Evolutionary conservation across 2,888 invertebrate genomes (phyloP), one percentile per base, ranked within the genome.

Genomic region (Euclidia mi): DNA sequence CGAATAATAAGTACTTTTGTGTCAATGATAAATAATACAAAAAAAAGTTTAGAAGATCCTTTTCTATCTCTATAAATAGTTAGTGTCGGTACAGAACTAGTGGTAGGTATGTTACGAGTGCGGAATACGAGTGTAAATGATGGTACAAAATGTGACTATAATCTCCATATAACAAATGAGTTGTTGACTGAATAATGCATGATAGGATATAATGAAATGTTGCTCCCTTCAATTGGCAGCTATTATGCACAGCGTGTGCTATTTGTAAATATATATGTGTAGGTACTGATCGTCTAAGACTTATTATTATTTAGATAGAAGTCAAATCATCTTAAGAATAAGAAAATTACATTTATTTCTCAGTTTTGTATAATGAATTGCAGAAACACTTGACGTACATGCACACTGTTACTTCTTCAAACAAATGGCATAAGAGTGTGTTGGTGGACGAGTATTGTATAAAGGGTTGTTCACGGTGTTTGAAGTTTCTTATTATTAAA

Each of bases 81-180:
- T 62, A 56, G 56, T 64, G 62, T 71, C 70, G 56, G 38, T 65
- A 64, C 70, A 63, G 71, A 65, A 68, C 55, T 65, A 68, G 60
- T 57, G 25, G 48, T 68, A 66, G 56, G 41, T 62, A 63, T 57
- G 44, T 52, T 60, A 72, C 43, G 65, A n/a, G 55, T 67, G 51
- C 32, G 43, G 29, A 65, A 56, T 66, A 81, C 71, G 78, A 51
- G 78, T 72, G 59, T 82, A 86, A 90, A 85, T 88, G 80, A 89
- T 85, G 88, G 94, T 94, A 93, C 92, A 92, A 94, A 93, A 85
- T 79, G 85, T 89, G 92, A 92, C 92, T 92, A 92, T 92, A 94
- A 90, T 82, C 78, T 83, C 78, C 78, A 73, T 79, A 74, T 69
- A 77, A 63, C 76, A 72, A 81, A 78, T 79, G 79, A 82, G 68